Conservation (phyloP, 2,888 invertebrate species). For the Ametastegia equiseti region DNA sequence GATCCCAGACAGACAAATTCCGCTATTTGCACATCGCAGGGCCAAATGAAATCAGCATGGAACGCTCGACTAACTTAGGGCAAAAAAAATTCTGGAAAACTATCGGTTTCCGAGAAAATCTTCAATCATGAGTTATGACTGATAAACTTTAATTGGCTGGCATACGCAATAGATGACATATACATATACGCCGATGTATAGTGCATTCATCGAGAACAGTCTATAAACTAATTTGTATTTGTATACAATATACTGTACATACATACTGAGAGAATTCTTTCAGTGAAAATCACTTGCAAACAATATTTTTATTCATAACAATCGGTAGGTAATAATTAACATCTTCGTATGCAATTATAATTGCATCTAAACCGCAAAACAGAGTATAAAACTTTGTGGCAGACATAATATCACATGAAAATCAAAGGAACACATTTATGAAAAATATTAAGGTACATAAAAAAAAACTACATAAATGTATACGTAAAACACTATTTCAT, state of each 20-base stretch:
- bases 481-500: neutral
- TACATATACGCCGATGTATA: too few relatives aligned
- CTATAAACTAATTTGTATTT: too few relatives aligned
- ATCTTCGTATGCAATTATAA: too few relatives aligned
- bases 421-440: neutral
- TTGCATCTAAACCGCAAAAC: too few relatives aligned
- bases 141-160: neutral
- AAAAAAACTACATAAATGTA: neutral
- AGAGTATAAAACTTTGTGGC: too few relatives aligned
- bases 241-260: too few relatives aligned
- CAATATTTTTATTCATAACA: too few relatives aligned
- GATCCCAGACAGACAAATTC: constrained; percentile 74
- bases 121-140: neutral
- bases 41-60: constrained; percentile 75
- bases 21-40: constrained; percentile 78
- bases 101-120: constrained; percentile 80
- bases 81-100: constrained; percentile 81
- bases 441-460: neutral
- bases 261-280: too few relatives aligned
- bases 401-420: neutral
- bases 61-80: constrained; percentile 77
- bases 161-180: too few relatives aligned
- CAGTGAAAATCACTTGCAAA: too few relatives aligned
- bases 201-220: too few relatives aligned
- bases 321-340: too few relatives aligned